Evolutionary conservation across 2,888 invertebrate genomes (phyloP), one percentile per base, ranked within the genome.

Genomic region (Zygothrica quintamaculata): DNA sequence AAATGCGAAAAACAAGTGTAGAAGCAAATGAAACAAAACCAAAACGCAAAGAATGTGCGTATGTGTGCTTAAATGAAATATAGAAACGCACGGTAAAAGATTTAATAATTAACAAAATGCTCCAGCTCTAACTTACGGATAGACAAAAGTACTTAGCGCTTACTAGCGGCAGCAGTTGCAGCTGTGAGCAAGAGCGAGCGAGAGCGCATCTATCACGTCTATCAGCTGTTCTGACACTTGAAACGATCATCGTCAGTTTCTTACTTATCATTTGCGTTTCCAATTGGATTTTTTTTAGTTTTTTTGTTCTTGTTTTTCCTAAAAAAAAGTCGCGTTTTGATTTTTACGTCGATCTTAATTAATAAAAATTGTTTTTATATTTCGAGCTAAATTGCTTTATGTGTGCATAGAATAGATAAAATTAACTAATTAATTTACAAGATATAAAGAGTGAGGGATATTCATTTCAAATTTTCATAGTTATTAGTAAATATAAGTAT

Each of bases 171-270:
- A 48, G 59, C 43, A 42, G 43, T 53, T 44, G 47, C 39, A 39
- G 15, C 11, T 56, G 47, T 25, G 9, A 33, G 46, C 34, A 53
- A 16, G 77, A 65, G 64, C 34, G 74, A 73, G 80, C 12, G 80
- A 65, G 69, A 39, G 37, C 56, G 81, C 72, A 69, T 40, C 79
- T 48, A 40, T 50, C 37, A 42, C 42, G 31, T 52, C 46, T 60
- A 60, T 78, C 81, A 81, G 81, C 81, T 81, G 81, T 81, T 81
- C 56, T 69, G 82, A 84, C 84, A 84, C 72, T 81, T 84, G 84
- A 81, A 84, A 87, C 81, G 81, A 81, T 81, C 81, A 58, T 55
- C 51, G 62, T 36, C 47, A 42, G 50, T 68, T 26, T 62, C 50
- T 34, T 40, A 22, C 39, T 31, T 6, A 31, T 34, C 16, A 46